Conservation (phyloP, 2,113 vertebrate genomes). For the Centrocercus urophasianus region DNA sequence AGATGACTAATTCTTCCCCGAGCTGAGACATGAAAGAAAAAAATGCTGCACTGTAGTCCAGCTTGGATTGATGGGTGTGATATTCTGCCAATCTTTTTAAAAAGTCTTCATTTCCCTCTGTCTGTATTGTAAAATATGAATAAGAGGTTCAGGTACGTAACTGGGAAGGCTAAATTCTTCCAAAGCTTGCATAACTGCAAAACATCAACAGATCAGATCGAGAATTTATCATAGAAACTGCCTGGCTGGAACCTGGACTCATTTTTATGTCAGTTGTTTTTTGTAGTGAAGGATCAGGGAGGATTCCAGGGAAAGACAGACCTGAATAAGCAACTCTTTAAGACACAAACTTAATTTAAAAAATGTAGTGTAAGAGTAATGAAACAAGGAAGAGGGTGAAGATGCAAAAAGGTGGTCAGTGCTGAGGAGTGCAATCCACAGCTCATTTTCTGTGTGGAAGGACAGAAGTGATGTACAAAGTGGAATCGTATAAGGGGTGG, state of each 20-base stretch:
- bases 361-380: background rate
- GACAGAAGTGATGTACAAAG: background rate
- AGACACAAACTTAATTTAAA: background rate
- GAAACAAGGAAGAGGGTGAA: background rate
- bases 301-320: background rate
- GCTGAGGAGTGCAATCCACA: background rate
- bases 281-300: background rate
- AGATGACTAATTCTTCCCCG: background rate
- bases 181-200: background rate
- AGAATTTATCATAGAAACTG: background rate
- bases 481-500: background rate
- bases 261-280: rapidly evolving
- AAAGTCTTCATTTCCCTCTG: background rate
- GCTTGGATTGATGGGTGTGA: background rate
- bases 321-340: background rate
- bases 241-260: background rate
- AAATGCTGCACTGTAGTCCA: background rate
- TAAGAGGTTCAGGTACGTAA: background rate
- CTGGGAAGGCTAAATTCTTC: background rate
- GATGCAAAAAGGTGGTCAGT: background rate
- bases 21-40: background rate
- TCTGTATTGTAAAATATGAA: background rate
- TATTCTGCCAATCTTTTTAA: background rate
- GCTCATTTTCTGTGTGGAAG: background rate
- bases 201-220: background rate